Evolutionary conservation across 2,113 vertebrate genomes (phyloP).

Genomic region (Eolophus roseicapilla): DNA sequence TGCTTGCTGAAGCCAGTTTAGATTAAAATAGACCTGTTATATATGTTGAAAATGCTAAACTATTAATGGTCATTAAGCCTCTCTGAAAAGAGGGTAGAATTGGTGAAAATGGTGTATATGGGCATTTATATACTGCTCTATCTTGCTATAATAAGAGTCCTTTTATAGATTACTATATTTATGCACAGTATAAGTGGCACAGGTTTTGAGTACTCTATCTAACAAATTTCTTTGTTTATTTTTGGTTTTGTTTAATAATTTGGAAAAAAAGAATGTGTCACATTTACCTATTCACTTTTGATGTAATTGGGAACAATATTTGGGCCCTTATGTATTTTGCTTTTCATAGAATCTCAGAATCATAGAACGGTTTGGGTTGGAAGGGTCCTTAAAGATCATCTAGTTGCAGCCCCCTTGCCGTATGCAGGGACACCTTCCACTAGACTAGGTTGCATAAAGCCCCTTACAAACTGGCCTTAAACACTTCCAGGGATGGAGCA

Average conservation of each 20-base stretch:
- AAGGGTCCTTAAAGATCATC: not conserved
- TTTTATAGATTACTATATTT: not conserved
- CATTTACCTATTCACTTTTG: not conserved
- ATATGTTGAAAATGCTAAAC: not conserved
- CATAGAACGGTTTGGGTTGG: not conserved
- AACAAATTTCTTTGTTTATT: not conserved
- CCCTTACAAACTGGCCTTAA: not conserved
- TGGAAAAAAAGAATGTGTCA: not conserved
- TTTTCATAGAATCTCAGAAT: not conserved
- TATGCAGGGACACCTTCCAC: not conserved
- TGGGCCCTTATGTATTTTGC: not conserved
- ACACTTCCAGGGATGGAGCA: not conserved
- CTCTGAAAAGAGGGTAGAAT: not conserved
- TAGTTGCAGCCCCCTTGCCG: not conserved
- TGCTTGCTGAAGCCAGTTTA: not conserved
- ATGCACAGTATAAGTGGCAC: fast-evolving
- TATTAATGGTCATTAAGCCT: not conserved
- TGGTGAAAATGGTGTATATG: not conserved
- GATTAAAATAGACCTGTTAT: not conserved
- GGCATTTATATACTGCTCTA: not conserved
- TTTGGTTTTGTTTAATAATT: not conserved
- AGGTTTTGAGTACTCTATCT: not conserved
- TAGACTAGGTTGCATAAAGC: not conserved
- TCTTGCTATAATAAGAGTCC: not conserved
- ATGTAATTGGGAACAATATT: not conserved